Base-by-base conservation (phyloP, 2,797 vertebrate genomes). In the Pangasius krempfi region DNA sequence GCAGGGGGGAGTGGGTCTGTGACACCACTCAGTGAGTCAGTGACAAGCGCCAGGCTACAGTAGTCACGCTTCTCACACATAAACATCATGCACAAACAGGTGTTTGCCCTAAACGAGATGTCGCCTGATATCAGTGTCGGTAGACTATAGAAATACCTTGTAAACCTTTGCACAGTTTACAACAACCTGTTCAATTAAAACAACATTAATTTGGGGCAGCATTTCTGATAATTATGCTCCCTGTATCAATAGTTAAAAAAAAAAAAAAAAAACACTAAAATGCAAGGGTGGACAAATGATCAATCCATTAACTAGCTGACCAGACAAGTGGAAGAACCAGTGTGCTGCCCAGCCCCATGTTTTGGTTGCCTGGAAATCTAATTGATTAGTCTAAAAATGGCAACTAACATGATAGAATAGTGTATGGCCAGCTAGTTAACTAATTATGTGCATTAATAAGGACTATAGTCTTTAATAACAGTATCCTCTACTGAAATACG, bases 31-130 rank as follows among this genome's bases (percentile, higher is more conserved):
- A 85, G 83, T 88, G 75, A 87, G 81, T 89, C 84, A 20, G 78
- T 62, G 73, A 83, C 58, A 85, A 79, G 62, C 76, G n/a, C 78
- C 25, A 68, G 72, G n/a, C 68, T 87, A 87, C 56, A 89, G 79
- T 44, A 75, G 93, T 93, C 93, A 92, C 89, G 52, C 89, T 86
- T 66, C 62, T 50, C 44, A 86, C 91, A 94, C 94, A 93, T 93
- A 93, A 92, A 91, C 92, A 92, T 92, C 54, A 79, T 44, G 70
- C 33, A 83, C 40, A 83, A 85, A 89, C 56, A 82, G 64, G 37
- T 62, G 44, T 83, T 50, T 89, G 25, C 37, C 16, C 79, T 80
- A 68, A 72, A 88, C n/a, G 50, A 73, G 22, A 20, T 52, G 66
- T 70, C 44, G 44, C 68, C 78, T 83, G 40, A 62, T 66, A 16